Evolutionary conservation across 2,797 vertebrate species (phyloP).

Genomic region (Danio jaintianensis): DNA sequence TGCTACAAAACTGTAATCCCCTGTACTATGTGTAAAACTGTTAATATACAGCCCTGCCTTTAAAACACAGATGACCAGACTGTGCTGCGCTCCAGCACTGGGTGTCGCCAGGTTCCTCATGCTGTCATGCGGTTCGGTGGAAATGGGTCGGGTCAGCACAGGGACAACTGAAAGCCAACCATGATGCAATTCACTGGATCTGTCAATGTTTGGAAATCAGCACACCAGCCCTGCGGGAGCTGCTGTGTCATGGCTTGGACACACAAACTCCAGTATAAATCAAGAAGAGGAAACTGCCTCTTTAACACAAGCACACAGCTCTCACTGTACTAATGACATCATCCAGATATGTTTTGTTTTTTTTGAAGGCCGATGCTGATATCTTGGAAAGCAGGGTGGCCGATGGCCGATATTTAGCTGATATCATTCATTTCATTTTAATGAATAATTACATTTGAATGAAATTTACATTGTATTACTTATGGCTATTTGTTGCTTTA

Average conservation of each 20-base stretch:
- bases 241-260: background rate
- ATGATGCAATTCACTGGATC: background rate
- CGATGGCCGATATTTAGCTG: too few relatives aligned
- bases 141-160: background rate
- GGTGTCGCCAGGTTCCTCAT: background rate
- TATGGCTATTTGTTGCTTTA: too few relatives aligned
- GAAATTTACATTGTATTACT: too few relatives aligned
- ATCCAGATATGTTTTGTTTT: too few relatives aligned
- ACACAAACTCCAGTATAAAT: background rate
- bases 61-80: background rate
- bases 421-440: too few relatives aligned
- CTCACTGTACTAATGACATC: constrained; percentile 1
- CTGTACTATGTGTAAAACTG: too few relatives aligned
- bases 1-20: too few relatives aligned
- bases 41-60: background rate
- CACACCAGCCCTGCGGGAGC: background rate
- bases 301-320: background rate
- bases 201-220: background rate
- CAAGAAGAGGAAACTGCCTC: constrained; percentile 7
- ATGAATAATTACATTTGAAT: too few relatives aligned
- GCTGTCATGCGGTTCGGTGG: background rate
- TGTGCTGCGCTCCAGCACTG: background rate
- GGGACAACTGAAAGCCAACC: constrained; percentile 4
- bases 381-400: too few relatives aligned
- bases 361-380: too few relatives aligned